Evolutionary conservation across 2,797 vertebrate species (phyloP), one percentile per base, ranked within the genome.

Genomic region (Oreonectes daqikongensis): DNA sequence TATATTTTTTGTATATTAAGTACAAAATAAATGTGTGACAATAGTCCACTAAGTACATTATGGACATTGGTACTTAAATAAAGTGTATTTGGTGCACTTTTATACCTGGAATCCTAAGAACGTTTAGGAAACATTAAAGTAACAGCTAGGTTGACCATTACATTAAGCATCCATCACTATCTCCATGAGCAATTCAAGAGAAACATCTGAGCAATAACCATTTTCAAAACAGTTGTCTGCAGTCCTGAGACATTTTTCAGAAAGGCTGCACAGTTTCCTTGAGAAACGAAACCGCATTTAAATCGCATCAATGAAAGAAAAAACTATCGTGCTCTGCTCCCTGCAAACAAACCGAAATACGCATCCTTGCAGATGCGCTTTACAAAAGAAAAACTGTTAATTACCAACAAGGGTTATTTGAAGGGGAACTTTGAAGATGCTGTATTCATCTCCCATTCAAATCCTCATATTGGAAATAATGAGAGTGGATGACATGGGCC

Each of bases 381-480:
- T 60, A 82, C 82, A 63, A 79, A 73, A 71, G 72, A 70, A 85
- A 83, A 77, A 70, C 79, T 84, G 84, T 88, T 91, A 84, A 88
- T 87, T 88, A 86, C 78, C 73, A 86, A 90, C 83, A 84, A 91
- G 90, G 87, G 85, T 85, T 78, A 72, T 85, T 85, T 84, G 82
- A 77, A 86, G 86, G 80, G 71, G 82, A 77, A 83, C 90, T 92
- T 92, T 92, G 89, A 91, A 91, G 90, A 84, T 61, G 79, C 76
- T 75, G 81, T 79, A 88, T 86, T 88, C 82, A 82, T 84, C 72
- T 79, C 79, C 67, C 72, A 57, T 86, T 84, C 79, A 81, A 66
- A 66, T 78, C 79, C 82, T 79, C 79, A 83, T 79, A 84, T 82
- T 82, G 75, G 73, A 65, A 86, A 83, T 84, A 87, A 87, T 83